Evolutionary conservation across 2,113 vertebrate species (phyloP), one percentile per base, ranked within the genome.

Genomic region (Columba janthina): DNA sequence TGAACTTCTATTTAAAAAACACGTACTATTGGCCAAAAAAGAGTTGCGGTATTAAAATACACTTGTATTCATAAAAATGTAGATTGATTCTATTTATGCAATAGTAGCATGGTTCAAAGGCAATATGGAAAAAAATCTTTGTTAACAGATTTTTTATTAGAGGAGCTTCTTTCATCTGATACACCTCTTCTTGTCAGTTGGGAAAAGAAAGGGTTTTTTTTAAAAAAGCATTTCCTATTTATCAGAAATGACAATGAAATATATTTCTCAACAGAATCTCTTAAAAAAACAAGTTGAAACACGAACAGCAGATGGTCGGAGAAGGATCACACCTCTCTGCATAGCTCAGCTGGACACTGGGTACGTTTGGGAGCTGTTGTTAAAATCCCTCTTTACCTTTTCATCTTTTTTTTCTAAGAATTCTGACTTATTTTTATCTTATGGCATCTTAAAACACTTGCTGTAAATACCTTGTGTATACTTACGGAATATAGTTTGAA

Each of bases 231-330:
- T 67, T 84, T 84, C 38, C 34, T 25, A 20, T 90, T 71, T 86
- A 57, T 86, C 18, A 38, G 24, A 89, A 89, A 48, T 84, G 2
- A 65, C 5, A 3, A n/a, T 44, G 26, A 84, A 77, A 71, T 88
- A 0, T 88, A 85, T 95, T 44, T 92, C 90, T 88, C 79, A 85
- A 66, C 97, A 99, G 99, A 99, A 99, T 96, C 99, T 99, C 67
- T 96, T 99, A 96, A 99, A 99, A 98, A 99, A 99, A 89, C 99
- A 99, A 98, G 99, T 99, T 77, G 99, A 99, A 96, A 99, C 99
- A 0, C 98, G 99, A 93, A 99, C 99, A 1, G 98, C 99, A 15
- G 99, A 99, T 42, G 99, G 99, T 40, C 98, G 99, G 65, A 98
- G 99, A 74, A 98, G 99, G 56, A 99, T 99, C 98, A 99, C 99